phyloP scores from a whole-genome alignment of 2,888 invertebrate species.

The Caenorhabditis sp. region DNA sequence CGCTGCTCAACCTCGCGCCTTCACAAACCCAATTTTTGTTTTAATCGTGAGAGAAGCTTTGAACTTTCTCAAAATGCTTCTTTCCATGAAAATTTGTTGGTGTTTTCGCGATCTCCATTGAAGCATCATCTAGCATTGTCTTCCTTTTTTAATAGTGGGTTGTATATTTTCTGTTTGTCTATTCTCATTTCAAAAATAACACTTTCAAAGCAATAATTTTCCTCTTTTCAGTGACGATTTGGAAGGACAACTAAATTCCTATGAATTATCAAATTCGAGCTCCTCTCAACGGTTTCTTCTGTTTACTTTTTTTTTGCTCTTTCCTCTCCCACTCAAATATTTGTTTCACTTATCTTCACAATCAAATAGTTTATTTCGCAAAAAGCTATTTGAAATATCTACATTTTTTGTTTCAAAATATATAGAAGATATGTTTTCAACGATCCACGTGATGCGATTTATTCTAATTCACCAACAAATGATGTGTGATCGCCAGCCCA shows the following conservation, averaged over 20 bases:
- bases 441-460: not conserved
- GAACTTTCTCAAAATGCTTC: too few species aligned
- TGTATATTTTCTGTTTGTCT: too few species aligned
- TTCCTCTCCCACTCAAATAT: not conserved
- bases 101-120: constrained; percentile 13
- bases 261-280: not conserved
- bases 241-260: too few species aligned
- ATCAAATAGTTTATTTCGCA: not conserved
- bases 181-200: too few species aligned
- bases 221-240: too few species aligned
- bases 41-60: too few species aligned
- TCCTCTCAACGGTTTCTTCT: not conserved
- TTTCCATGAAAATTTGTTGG: too few species aligned
- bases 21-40: too few species aligned
- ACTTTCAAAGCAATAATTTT: too few species aligned
- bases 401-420: not conserved
- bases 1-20: too few species aligned
- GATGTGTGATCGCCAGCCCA: constrained; percentile 76
- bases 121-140: constrained; percentile 2
- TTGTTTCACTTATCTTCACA: not conserved
- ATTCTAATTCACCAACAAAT: constrained; percentile 53
- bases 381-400: not conserved
- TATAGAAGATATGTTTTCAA: not conserved
- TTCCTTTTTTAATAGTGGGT: too few species aligned
- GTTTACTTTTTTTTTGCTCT: not conserved